These are phyloP conservation scores for Phymatocera aterrima DNA, from an alignment of 2,888 invertebrate species.

Conservation along the genomic window DNA sequence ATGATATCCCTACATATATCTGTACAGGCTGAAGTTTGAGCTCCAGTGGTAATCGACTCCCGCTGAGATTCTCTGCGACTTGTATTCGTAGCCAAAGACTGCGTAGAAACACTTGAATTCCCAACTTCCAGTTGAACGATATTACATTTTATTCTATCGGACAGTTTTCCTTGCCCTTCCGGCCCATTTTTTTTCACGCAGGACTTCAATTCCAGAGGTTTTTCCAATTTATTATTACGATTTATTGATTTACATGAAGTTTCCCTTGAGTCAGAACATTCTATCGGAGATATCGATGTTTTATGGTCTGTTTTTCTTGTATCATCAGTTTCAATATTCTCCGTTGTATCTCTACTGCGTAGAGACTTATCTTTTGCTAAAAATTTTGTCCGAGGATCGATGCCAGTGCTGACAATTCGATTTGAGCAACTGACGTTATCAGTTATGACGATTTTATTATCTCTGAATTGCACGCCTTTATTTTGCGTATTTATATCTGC, in stretches of 20 bases:
- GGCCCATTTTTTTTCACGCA: neutral
- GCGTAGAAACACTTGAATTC: neutral
- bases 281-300: neutral
- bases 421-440: neutral
- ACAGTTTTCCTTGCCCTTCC: neutral
- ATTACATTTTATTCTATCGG: conserved; percentile 20
- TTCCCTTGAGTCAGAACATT: neutral
- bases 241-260: conserved; percentile 4
- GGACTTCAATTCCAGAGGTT: neutral
- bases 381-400: neutral
- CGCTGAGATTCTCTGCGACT: neutral
- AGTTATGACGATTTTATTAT: neutral
- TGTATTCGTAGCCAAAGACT: neutral
- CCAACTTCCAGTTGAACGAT: conserved; percentile 5
- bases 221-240: neutral
- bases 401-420: neutral
- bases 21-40: neutral
- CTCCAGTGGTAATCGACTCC: neutral
- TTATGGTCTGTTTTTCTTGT: neutral
- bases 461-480: conserved; percentile 25
- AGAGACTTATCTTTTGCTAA: neutral
- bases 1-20: conserved; percentile 31
- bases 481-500: neutral
- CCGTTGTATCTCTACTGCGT: neutral
- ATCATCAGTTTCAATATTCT: neutral